Evolutionary conservation across 2,113 vertebrate genomes (phyloP).

Genomic region (Aleadryas rufinucha): DNA sequence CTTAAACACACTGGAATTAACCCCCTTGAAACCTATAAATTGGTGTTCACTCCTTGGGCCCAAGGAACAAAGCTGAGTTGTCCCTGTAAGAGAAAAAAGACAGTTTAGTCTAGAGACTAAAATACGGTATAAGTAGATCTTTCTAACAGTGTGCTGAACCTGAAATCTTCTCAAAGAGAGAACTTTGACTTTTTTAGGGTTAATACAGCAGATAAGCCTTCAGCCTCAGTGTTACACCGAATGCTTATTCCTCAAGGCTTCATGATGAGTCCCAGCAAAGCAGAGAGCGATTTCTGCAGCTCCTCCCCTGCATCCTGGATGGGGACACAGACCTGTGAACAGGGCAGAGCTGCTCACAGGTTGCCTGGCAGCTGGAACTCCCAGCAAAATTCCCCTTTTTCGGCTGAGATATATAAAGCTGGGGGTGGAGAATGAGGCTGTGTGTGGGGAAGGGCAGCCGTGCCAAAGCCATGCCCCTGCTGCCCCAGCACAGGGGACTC

Average conservation of each 20-base stretch:
- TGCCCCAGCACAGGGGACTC: background rate
- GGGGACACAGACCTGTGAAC: background rate
- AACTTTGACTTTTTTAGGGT: background rate
- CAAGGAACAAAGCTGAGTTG: background rate
- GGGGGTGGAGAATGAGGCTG: background rate
- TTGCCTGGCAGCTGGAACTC: background rate
- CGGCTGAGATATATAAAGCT: background rate
- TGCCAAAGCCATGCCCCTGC: rapidly evolving
- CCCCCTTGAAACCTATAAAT: rapidly evolving
- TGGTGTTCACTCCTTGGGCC: background rate
- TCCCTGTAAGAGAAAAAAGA: background rate
- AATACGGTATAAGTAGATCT: background rate
- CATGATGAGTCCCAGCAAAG: background rate
- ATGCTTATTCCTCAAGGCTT: background rate
- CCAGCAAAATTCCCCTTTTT: background rate
- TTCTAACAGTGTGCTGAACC: background rate
- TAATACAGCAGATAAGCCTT: background rate
- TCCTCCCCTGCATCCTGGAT: background rate
- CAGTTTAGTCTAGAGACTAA: background rate
- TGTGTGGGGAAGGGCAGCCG: background rate
- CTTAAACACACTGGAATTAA: background rate
- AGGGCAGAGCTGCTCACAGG: background rate
- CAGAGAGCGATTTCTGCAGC: background rate
- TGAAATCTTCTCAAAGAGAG: background rate
- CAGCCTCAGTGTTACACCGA: background rate